Base-by-base conservation (phyloP, 2,888 invertebrate species). In the Acrocyrtus sp. region DNA sequence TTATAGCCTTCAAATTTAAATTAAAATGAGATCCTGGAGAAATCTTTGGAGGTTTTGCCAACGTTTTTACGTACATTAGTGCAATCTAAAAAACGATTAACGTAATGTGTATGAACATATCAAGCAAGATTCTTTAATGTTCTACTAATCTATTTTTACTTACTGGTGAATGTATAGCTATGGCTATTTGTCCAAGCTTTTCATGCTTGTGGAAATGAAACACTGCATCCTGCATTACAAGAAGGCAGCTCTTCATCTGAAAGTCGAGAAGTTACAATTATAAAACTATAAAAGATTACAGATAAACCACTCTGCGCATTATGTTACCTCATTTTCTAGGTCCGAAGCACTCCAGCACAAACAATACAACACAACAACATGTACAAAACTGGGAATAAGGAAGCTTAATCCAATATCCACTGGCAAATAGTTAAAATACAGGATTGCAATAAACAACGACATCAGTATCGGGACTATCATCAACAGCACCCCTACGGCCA, bases 321-420 rank as follows among this genome's bases (percentile, higher is more conserved):
- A n/a, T n/a, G n/a, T n/a, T 43, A 60, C 60, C 47, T 60, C 60
- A 60, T 60, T 29, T 22, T 60, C 60, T 3, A 60, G n/a, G 21
- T 27, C 19, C 8, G 60, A 29, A 8, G 29, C 60, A 47, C 60
- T 29, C 48, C 2, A 29, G 17, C 47, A 60, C 17, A 19, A 43
- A n/a, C 6, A 29, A 19, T 48, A 60, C 29, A 48, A 21, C 1
- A 60, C 8, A 5, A 60, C 22, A 19, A n/a, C 34, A 15, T 41
- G 21, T 15, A 60, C 29, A 10, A 60, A 12, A 1, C 29, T 21
- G 0, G 4, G 5, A 2, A 29, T 6, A 15, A 24, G 47, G 34
- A 47, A 47, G 47, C 43, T 21, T 5, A 57, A 1, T 21, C 29
- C 60, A 3, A 60, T 26, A 22, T 47, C 45, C 12, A 48, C 4